Evolutionary conservation across 2,888 invertebrate genomes (phyloP), one percentile per base, ranked within the genome.

Genomic region (Deroplatys truncata): DNA sequence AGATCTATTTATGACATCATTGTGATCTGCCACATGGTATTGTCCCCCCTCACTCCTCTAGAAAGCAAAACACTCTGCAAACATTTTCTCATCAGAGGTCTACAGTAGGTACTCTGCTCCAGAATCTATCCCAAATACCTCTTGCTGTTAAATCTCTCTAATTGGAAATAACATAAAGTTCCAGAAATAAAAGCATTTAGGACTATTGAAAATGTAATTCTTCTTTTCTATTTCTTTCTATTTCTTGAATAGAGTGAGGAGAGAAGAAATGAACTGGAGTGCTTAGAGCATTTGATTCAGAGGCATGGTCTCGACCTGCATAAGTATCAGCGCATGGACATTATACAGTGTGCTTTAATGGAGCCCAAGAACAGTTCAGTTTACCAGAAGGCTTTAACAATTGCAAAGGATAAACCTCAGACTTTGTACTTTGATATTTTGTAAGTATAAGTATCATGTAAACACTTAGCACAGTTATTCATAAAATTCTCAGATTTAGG

Each of bases 281-380:
- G 56, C 91, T 94, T 96, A 89, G 94, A 94, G 92, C 94, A 93
- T 82, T 97, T 96, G 93, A 93, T 97, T 28, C 94, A 95, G 91
- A 94, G 94, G 4, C 95, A 95, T 91, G 96, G 96, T 3, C 94
- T 95, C 35, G 94, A 95, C 90, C 93, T 97, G 85, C 95, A 95
- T 91, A 95, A 95, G 89, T 96, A 95, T 91, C 94, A 94, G 10
- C 94, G 94, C 91, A 95, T 95, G 0, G 96, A 96, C 92, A 95
- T 97, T 84, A 93, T 97, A 28, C 97, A 97, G 92, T 95, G 96
- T 91, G 96, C 96, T 5, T 93, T 97, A 35, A 96, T 96, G 91
- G 94, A 96, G 92, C 94, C 95, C n/a, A 93, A 94, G 72, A 94
- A 94, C 89, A 96, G 95, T 35, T 93, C 94, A 82, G 94, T 97